A percentile compares a stretch with the other conserved stretches of the same genome.
Evolutionary conservation across 2,113 vertebrate genomes (phyloP).

Genomic region (Psilopsiagon aurifrons): DNA sequence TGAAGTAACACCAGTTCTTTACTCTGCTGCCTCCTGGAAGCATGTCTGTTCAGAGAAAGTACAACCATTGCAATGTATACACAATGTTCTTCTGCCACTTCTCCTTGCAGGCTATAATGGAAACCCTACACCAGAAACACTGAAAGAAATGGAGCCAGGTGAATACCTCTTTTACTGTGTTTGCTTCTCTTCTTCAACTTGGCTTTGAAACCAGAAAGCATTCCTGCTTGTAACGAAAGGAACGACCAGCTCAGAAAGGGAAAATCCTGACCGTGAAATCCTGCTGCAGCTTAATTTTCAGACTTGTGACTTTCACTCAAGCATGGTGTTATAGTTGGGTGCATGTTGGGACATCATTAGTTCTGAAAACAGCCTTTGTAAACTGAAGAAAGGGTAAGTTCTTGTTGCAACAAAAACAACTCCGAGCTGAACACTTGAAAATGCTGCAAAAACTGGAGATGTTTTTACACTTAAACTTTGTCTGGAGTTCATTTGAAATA

Average conservation of each 20-base stretch:
- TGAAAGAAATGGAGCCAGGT: conserved; percentile 35
- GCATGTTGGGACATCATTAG: conserved; percentile 34
- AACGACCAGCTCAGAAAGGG: conserved; percentile 25
- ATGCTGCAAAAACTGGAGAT: conserved; percentile 60
- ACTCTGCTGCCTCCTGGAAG: conserved; percentile 68
- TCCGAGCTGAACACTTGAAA: conserved; percentile 10
- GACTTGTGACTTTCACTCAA: conserved; percentile 39
- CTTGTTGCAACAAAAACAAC: conserved; percentile 46
- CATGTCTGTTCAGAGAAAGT: conserved; percentile 33
- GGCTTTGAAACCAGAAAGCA: conserved; percentile 57
- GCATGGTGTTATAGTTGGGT: not conserved
- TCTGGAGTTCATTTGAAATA: conserved; percentile 69
- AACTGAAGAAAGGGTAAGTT: conserved; percentile 14
- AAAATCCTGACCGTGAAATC: conserved; percentile 49
- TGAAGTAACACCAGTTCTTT: conserved; percentile 68
- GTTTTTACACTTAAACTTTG: conserved; percentile 57
- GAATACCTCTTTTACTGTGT: conserved; percentile 56
- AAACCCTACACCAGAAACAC: conserved; percentile 33
- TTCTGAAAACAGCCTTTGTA: conserved; percentile 64
- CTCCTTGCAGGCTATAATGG: conserved; percentile 41
- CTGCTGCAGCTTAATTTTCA: conserved; percentile 20
- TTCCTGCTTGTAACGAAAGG: conserved; percentile 44
- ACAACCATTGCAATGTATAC: conserved; percentile 56
- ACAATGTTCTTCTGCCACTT: conserved; percentile 46
- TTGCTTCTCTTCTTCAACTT: conserved; percentile 42